Percentiles rank a stretch among this genome's conserved stretches.
These are phyloP conservation scores for Liopterus haemorrhoidalis DNA, from an alignment of 2,888 invertebrate genomes.

Conservation along the genomic window DNA sequence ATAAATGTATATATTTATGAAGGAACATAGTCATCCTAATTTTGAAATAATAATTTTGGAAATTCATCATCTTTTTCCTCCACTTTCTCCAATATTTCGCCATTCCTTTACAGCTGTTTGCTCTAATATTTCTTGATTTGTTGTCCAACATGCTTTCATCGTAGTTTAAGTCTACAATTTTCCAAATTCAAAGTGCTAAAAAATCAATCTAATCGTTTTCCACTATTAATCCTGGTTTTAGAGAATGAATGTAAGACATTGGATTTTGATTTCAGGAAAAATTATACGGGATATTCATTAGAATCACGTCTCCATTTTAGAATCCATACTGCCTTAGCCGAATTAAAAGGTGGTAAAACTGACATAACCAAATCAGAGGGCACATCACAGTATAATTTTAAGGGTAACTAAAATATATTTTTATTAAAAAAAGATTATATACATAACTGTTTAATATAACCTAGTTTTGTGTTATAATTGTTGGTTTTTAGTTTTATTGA, in stretches of 20 bases:
- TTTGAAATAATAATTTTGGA: not conserved
- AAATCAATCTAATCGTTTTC: too few relatives aligned
- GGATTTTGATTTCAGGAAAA: slow-evolving; percentile 63
- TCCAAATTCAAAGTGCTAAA: too few relatives aligned
- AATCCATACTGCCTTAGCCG: slow-evolving; percentile 68
- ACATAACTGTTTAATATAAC: too few relatives aligned
- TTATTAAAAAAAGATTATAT: too few relatives aligned
- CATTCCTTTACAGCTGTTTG: not conserved
- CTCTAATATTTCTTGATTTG: slow-evolving; percentile 6
- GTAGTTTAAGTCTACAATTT: too few relatives aligned
- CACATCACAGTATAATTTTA: too few relatives aligned
- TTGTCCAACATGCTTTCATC: too few relatives aligned
- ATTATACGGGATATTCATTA: slow-evolving; percentile 78
- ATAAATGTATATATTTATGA: slow-evolving; percentile 4
- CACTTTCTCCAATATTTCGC: not conserved
- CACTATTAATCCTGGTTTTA: too few relatives aligned
- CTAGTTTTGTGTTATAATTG: too few relatives aligned
- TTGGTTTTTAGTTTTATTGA: too few relatives aligned
- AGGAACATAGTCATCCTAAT: not conserved
- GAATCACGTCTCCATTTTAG: slow-evolving; percentile 87
- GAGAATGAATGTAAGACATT: too few relatives aligned
- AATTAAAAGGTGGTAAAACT: slow-evolving; percentile 42
- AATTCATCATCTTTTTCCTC: not conserved
- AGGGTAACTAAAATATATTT: too few relatives aligned
- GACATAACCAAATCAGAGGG: not conserved